Percentiles rank a stretch among this genome's conserved stretches.
These are phyloP conservation scores for Andricus quercusramuli DNA, from an alignment of 2,888 invertebrate species.

Conservation along the genomic window DNA sequence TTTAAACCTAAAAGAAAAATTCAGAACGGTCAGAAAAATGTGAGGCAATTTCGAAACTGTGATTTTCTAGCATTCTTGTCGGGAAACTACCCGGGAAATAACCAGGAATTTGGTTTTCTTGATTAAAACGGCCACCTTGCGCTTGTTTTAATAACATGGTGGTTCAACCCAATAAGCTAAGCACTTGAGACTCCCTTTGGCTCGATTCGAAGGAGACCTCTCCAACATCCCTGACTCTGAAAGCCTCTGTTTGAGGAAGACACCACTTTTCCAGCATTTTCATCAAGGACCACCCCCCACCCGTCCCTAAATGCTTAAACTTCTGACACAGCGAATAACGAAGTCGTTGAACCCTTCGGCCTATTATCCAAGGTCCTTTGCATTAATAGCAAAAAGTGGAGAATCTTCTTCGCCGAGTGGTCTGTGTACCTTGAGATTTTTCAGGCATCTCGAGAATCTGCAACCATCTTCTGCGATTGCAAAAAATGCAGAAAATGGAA, in stretches of 20 bases:
- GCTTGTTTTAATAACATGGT: background rate
- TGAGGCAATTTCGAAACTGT: too few relatives aligned
- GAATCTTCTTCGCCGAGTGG: background rate
- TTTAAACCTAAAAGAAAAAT: too few relatives aligned
- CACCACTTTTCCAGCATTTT: conserved; percentile 1
- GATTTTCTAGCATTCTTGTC: too few relatives aligned
- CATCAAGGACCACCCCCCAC: background rate
- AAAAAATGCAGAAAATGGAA: background rate
- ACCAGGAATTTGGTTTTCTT: too few relatives aligned
- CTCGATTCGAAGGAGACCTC: background rate
- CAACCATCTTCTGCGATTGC: background rate
- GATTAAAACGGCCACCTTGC: too few relatives aligned
- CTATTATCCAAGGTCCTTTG: conserved; percentile 12
- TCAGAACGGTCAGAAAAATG: too few relatives aligned
- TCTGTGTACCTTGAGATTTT: background rate
- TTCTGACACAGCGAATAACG: conserved; percentile 12
- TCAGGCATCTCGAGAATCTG: background rate
- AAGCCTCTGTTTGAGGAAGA: conserved; percentile 4
- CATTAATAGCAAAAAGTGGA: background rate
- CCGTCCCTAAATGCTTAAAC: background rate
- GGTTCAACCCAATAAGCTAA: background rate
- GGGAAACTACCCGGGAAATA: too few relatives aligned
- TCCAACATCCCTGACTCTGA: background rate
- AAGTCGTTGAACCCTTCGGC: background rate
- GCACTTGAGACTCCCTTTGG: background rate